These are phyloP conservation scores for Spizella passerina DNA, from an alignment of 2,797 vertebrate species.

Conservation along the genomic window DNA sequence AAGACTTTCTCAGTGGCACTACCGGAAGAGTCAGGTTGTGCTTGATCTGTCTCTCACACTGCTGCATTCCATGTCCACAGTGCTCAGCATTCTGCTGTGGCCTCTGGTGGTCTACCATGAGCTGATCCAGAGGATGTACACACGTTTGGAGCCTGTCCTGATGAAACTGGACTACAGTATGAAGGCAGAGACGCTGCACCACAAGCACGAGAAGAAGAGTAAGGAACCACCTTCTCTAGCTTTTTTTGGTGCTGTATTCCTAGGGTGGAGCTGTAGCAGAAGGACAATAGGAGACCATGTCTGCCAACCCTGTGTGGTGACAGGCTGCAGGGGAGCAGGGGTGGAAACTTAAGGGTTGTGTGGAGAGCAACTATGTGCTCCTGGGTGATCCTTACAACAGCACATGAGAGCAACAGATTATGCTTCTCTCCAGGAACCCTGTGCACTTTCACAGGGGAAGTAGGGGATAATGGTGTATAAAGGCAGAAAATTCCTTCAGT, in stretches of 20 bases:
- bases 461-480: background rate
- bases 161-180: conserved; percentile 99
- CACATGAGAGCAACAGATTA: background rate
- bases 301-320: background rate
- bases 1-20: background rate
- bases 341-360: background rate
- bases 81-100: conserved; percentile 95
- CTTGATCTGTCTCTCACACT: background rate
- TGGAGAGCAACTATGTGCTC: background rate
- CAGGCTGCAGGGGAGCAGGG: background rate
- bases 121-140: conserved; percentile 98
- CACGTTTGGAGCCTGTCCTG: conserved; percentile 92
- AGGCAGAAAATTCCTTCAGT: background rate
- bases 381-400: background rate
- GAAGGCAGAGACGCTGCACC: conserved; percentile 89
- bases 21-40: background rate
- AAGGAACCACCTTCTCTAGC: conserved; percentile 64
- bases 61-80: conserved; percentile 63
- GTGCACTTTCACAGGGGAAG: background rate
- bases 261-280: background rate
- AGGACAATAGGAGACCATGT: background rate
- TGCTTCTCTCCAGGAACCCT: background rate
- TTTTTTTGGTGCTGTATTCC: background rate
- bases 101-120: conserved; percentile 97
- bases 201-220: conserved; percentile 95